These are phyloP conservation scores for Tetragonisca angustula DNA, from an alignment of 2,888 invertebrate genomes.

Conservation along the genomic window DNA sequence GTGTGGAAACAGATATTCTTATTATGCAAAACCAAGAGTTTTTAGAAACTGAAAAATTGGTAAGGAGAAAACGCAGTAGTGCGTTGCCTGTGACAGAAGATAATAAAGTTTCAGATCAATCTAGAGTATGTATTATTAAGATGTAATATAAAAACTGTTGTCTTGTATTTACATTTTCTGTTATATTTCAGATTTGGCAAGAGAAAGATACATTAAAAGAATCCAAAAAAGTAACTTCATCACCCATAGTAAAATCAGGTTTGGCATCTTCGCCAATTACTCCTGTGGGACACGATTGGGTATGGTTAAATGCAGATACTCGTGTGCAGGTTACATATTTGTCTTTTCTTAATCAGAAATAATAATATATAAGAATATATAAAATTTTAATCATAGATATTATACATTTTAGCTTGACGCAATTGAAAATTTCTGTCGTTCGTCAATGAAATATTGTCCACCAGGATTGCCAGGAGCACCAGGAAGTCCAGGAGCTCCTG, in stretches of 20 bases:
- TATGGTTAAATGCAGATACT: conserved; percentile 94
- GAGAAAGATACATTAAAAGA: conserved; percentile 85
- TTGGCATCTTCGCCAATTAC: conserved; percentile 86
- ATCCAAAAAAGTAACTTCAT: conserved; percentile 85
- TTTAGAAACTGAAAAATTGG: conserved; percentile 53
- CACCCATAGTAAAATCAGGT: conserved; percentile 74
- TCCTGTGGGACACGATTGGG: conserved; percentile 91
- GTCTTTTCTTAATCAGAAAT: background rate
- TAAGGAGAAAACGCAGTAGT: conserved; percentile 79
- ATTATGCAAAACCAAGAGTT: conserved; percentile 41
- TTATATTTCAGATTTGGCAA: conserved; percentile 75
- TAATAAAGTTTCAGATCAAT: conserved; percentile 80
- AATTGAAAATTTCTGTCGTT: conserved; percentile 93
- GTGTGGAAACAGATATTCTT: conserved; percentile 76
- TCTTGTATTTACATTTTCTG: background rate
- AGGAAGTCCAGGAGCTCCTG: conserved; percentile 86
- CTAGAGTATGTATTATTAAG: conserved; percentile 71
- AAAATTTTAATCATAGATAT: conserved; percentile 41
- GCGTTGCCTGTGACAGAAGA: conserved; percentile 78
- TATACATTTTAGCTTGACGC: conserved; percentile 89
- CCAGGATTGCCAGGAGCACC: conserved; percentile 87
- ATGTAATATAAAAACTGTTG: background rate
- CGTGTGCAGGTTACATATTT: conserved; percentile 89
- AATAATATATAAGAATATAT: background rate
- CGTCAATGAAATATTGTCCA: conserved; percentile 92